A percentile compares a stretch with the other conserved stretches of the same genome.
Evolutionary conservation across 2,113 vertebrate genomes (phyloP).

Genomic region (Theristicus caerulescens): DNA sequence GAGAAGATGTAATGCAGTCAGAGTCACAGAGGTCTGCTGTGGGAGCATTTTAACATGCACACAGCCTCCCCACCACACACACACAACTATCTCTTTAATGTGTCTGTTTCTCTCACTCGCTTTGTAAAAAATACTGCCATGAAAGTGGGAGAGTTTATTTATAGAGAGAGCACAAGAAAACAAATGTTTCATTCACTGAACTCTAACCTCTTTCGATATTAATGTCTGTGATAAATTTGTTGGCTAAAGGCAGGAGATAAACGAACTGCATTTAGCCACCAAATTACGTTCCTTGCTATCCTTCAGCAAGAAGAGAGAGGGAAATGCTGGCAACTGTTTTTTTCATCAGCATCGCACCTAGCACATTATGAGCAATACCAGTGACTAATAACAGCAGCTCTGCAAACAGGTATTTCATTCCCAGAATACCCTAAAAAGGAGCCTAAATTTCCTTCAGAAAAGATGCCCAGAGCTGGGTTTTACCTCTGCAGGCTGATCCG

Average conservation of each 20-base stretch:
- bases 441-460: background rate
- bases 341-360: background rate
- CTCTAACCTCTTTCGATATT: conserved; percentile 49
- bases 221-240: conserved; percentile 27
- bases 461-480: background rate
- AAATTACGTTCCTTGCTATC: background rate
- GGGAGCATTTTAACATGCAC: background rate
- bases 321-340: background rate
- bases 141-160: conserved; percentile 46
- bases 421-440: background rate
- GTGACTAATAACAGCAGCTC: background rate
- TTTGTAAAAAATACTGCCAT: background rate
- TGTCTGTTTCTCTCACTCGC: background rate
- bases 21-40: background rate
- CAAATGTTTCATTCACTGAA: conserved; percentile 21
- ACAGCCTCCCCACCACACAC: background rate
- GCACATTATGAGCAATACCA: background rate
- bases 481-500: background rate
- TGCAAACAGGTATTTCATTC: background rate
- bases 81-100: background rate
- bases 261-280: background rate
- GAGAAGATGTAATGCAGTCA: background rate
- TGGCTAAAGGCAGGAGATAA: conserved; percentile 48
- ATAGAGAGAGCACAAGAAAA: conserved; percentile 29
- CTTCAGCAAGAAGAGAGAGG: background rate